Conservation (phyloP, 2,888 invertebrate species). For the Malthinus seriepunctatus region DNA sequence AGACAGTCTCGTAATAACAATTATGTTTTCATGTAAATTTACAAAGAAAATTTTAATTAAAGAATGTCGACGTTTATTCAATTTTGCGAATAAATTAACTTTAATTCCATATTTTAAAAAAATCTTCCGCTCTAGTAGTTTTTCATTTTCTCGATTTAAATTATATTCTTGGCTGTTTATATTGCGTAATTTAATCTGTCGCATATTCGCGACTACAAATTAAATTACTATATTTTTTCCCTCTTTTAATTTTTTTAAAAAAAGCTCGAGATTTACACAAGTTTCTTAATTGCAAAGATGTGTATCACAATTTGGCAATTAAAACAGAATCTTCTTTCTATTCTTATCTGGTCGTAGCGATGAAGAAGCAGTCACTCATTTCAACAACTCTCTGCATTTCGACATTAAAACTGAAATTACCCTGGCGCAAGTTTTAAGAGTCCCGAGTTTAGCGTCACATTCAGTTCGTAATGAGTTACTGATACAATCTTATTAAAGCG, state of each 20-base stretch:
- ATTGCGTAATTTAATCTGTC: slow-evolving; percentile 22
- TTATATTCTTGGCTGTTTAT: slow-evolving; percentile 11
- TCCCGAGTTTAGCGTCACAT: slow-evolving; percentile 40
- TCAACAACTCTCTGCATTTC: slow-evolving; percentile 32
- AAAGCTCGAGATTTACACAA: slow-evolving; percentile 44
- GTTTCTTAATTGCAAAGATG: slow-evolving; percentile 47
- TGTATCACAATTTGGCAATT: slow-evolving; percentile 48
- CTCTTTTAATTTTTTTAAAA: slow-evolving; percentile 20
- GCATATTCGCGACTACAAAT: slow-evolving; percentile 30
- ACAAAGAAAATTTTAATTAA: slow-evolving; percentile 2
- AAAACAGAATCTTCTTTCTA: slow-evolving; percentile 47
- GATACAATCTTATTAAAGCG: slow-evolving; percentile 48
- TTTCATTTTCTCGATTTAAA: slow-evolving; percentile 10
- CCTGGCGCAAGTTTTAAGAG: slow-evolving; percentile 32
- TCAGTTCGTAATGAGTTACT: slow-evolving; percentile 47
- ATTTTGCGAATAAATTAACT: slow-evolving; percentile 4
- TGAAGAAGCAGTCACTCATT: slow-evolving; percentile 32
- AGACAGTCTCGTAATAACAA: background rate
- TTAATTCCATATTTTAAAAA: slow-evolving; percentile 2
- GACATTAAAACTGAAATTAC: slow-evolving; percentile 46
- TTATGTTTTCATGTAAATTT: slow-evolving; percentile 1
- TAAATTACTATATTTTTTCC: slow-evolving; percentile 37
- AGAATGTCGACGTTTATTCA: background rate
- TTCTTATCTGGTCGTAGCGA: slow-evolving; percentile 38
- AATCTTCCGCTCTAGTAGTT: slow-evolving; percentile 2